Conservation (phyloP, 2,113 vertebrate genomes). For the Brachirus orientalis region DNA sequence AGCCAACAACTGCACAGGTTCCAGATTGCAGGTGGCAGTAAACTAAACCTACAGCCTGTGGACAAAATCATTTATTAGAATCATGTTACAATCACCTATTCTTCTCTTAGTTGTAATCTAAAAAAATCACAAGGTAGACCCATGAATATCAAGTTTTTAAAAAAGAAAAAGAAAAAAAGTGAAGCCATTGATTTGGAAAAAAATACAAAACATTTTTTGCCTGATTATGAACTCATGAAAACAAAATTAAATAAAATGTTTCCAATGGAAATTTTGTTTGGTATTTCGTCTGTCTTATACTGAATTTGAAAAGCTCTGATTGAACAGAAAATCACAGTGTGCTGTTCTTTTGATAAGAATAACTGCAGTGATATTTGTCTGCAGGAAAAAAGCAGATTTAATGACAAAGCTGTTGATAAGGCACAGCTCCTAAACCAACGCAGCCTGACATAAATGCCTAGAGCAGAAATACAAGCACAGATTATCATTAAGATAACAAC, state of each 20-base stretch:
- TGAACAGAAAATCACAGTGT: conserved; percentile 70
- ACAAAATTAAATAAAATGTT: conserved; percentile 61
- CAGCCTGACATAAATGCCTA: conserved; percentile 71
- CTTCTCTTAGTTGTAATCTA: conserved; percentile 40
- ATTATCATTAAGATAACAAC: conserved; percentile 83
- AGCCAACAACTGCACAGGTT: conserved; percentile 65
- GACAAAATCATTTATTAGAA: conserved; percentile 30
- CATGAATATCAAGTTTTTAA: conserved; percentile 29
- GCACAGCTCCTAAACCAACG: conserved; percentile 65
- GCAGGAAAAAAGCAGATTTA: conserved; percentile 79
- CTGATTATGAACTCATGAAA: conserved; percentile 50
- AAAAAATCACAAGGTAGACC: conserved; percentile 41
- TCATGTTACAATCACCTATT: conserved; percentile 38
- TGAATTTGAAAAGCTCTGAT: conserved; percentile 62
- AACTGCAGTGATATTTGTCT: conserved; percentile 75
- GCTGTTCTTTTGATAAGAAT: conserved; percentile 72
- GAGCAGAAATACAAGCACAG: conserved; percentile 76
- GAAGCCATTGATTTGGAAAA: conserved; percentile 62
- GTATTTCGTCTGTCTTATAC: conserved; percentile 60
- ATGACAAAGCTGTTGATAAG: conserved; percentile 81
- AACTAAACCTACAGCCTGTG: conserved; percentile 34
- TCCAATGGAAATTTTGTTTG: conserved; percentile 43
- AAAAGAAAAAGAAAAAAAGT: conserved; percentile 19
- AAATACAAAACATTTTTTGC: conserved; percentile 57
- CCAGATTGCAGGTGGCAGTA: conserved; percentile 49